phyloP scores from a whole-genome alignment of 2,797 vertebrate species.

The Lutjanus argentimaculatus region DNA sequence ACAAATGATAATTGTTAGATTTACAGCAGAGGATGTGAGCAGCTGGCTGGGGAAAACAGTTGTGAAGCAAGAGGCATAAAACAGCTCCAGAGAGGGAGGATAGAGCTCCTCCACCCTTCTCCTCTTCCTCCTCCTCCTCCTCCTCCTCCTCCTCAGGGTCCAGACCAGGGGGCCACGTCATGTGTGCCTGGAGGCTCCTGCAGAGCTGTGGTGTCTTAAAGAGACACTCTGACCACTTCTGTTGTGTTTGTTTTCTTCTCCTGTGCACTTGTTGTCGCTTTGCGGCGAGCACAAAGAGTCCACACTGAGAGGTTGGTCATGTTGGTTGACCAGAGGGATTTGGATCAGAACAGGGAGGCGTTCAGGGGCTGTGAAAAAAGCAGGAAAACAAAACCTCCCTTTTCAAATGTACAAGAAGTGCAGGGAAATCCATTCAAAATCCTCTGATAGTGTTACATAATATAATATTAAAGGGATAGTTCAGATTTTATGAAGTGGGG shows the following conservation, averaged over 20 bases:
- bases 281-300: slow-evolving; percentile 33
- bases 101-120: slow-evolving; percentile 40
- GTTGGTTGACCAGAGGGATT: slow-evolving; percentile 49
- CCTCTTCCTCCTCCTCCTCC: not conserved
- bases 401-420: too few relatives aligned
- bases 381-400: slow-evolving; percentile 12
- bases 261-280: slow-evolving; percentile 40
- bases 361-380: slow-evolving; percentile 27
- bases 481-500: too few relatives aligned
- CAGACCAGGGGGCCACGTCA: slow-evolving; percentile 46
- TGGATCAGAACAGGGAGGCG: slow-evolving; percentile 4
- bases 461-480: not conserved
- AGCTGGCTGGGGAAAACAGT: slow-evolving; percentile 29
- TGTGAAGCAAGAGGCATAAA: slow-evolving; percentile 4
- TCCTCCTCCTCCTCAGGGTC: not conserved
- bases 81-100: slow-evolving; percentile 13
- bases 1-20: slow-evolving; percentile 1
- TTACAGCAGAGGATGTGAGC: slow-evolving; percentile 20
- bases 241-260: slow-evolving; percentile 11
- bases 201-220: slow-evolving; percentile 1
- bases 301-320: not conserved
- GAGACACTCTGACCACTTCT: slow-evolving; percentile 18
- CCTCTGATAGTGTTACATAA: not conserved
- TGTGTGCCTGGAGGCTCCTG: slow-evolving; percentile 5
- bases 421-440: not conserved